Base-by-base conservation (phyloP, 2,888 invertebrate genomes). In the Mongoloraphidia duomilia region DNA sequence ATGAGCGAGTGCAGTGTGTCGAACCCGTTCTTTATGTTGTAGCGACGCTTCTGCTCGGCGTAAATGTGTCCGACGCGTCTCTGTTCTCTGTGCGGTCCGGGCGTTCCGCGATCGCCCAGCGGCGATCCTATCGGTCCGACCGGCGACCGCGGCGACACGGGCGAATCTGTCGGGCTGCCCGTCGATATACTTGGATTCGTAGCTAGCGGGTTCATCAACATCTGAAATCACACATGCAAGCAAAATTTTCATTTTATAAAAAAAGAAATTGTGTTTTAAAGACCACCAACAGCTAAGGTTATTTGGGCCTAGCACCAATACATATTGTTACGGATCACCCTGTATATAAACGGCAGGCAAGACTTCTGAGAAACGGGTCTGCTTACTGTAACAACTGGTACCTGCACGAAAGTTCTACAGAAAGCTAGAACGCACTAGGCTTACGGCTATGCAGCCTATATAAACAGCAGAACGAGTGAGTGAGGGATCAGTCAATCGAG, bases 1-100 rank as follows among this genome's bases (percentile, higher is more conserved):
- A 96, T 92, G 51, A 96, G 76, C 52, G 85, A 82, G 66, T 94
- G 91, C 55, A 96, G 75, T 68, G 86, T 85, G 68, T 96, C 95
- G 68, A 96, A 96, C 38, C 95, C 95, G 65, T 88, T 90, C 69
- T 95, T 95, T 60, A 96, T 94, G 66, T 94, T 95, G 66, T 88
- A 93, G 47, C 95, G 76, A 36, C 96, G 76, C 67, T 95, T 96
- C 70, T 95, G 94, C 64, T 96, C 96, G 1, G 96, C 93, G 67
- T 92, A 92, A 58, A 92, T 85, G 67, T 95, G 95, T 11, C 90
- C 89, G 53, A 84, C 87, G 48, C 93, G 78, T 41, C 86, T 73
- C 58, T 87, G 82, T 63, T 87, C 82, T 56, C 75, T 62, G 55
- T 80, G 67, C 0, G 70, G 66, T 2, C 72, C 67, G 42, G 72